Conservation (phyloP, 2,797 vertebrate genomes). For the Xyrichtys novacula region DNA sequence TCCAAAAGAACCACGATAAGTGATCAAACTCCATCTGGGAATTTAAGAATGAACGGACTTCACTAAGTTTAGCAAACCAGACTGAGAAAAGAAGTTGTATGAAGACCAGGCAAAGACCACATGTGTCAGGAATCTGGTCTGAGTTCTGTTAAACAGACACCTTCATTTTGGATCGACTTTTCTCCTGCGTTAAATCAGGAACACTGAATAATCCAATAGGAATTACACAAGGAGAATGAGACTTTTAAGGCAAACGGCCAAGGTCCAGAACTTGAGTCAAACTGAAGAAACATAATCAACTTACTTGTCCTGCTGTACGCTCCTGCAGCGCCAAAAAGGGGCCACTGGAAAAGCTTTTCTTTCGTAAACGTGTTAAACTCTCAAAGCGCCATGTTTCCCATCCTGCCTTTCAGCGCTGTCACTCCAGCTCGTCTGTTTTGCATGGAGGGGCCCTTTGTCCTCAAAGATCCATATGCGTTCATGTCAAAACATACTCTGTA, state of each 20-base stretch:
- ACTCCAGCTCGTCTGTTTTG: slow-evolving; percentile 4
- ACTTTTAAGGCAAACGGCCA: background rate
- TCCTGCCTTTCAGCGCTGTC: too few relatives aligned
- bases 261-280: background rate
- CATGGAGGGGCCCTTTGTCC: background rate
- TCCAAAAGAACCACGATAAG: background rate
- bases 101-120: background rate
- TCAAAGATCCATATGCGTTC: slow-evolving; percentile 4
- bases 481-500: background rate
- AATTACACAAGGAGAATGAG: background rate
- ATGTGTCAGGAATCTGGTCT: background rate
- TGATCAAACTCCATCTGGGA: background rate
- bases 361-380: too few relatives aligned
- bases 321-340: too few relatives aligned
- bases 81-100: background rate
- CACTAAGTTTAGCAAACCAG: background rate
- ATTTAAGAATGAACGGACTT: background rate
- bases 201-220: background rate
- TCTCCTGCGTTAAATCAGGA: background rate
- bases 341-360: too few relatives aligned
- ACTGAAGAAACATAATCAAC: too few relatives aligned
- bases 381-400: background rate
- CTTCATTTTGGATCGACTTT: background rate
- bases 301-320: too few relatives aligned
- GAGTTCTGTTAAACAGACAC: background rate